A percentile compares a stretch with the other conserved stretches of the same genome.
phyloP scores from a whole-genome alignment of 2,888 invertebrate genomes.

The Pogonocherus hispidulus region DNA sequence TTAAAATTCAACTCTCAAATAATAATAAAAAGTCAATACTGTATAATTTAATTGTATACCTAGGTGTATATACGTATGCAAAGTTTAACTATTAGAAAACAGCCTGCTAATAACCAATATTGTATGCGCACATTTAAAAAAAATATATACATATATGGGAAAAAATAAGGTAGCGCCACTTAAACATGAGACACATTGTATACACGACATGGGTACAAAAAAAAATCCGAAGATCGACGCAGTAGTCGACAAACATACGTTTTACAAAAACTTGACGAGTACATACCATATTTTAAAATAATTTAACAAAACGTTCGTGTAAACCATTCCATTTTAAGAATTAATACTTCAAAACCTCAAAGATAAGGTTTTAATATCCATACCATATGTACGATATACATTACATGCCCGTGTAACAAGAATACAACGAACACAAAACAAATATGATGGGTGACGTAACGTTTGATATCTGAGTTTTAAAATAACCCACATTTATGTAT shows the following conservation, averaged over 20 bases:
- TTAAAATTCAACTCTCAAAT: no score
- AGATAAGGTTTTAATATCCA: neutral
- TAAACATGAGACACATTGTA: neutral
- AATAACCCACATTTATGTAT: conserved; percentile 22
- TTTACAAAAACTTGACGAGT: neutral
- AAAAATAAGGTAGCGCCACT: neutral
- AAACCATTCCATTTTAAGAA: no score
- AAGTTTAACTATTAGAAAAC: no score
- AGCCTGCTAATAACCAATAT: no score
- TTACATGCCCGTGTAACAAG: conserved; percentile 7
- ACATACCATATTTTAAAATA: conserved; percentile 2
- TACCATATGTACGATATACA: conserved; percentile 5
- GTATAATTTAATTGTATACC: no score
- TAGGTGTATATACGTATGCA: no score
- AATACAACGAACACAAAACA: conserved; percentile 23
- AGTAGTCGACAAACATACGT: neutral
- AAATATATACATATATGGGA: no score
- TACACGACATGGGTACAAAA: neutral
- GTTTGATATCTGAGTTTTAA: conserved; percentile 28
- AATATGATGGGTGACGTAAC: conserved; percentile 21
- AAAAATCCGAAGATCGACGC: neutral
- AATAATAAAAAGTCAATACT: no score
- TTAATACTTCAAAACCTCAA: neutral
- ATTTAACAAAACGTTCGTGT: no score
- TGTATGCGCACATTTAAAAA: no score